phyloP scores from a whole-genome alignment of 2,113 vertebrate species.

The Fukomys damarensis region DNA sequence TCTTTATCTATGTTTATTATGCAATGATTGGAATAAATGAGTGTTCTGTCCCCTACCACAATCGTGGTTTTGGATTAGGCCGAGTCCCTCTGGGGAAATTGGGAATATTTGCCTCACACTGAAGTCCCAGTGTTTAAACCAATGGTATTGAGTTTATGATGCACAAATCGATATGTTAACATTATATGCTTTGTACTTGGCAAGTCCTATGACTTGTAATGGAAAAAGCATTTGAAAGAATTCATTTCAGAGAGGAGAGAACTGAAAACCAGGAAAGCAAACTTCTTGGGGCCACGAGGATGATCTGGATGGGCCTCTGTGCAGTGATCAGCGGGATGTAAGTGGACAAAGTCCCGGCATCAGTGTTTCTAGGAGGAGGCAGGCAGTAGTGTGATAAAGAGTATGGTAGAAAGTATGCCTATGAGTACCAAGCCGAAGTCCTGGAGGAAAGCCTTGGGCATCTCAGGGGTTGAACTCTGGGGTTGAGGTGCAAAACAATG shows the following conservation, averaged over 20 bases:
- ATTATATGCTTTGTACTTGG: constrained; percentile 27
- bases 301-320: neutral
- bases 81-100: constrained; percentile 59
- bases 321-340: neutral
- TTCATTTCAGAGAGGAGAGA: neutral
- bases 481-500: neutral
- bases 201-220: constrained; percentile 44
- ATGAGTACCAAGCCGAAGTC: neutral
- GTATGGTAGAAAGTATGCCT: neutral
- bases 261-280: neutral
- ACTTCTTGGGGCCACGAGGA: neutral
- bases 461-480: neutral
- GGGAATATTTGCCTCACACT: constrained; percentile 45
- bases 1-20: constrained; percentile 75
- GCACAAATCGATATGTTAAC: constrained; percentile 35
- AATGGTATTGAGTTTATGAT: constrained; percentile 63
- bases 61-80: constrained; percentile 59
- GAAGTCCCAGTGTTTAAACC: constrained; percentile 41
- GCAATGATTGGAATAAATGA: constrained; percentile 55
- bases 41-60: constrained; percentile 3
- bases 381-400: neutral
- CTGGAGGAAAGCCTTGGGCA: neutral
- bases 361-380: neutral
- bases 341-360: neutral
- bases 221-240: neutral